Percentiles rank a stretch among this genome's conserved stretches.
Conservation (phyloP, 2,113 vertebrate genomes). For the Thryonomys swinderianus region DNA sequence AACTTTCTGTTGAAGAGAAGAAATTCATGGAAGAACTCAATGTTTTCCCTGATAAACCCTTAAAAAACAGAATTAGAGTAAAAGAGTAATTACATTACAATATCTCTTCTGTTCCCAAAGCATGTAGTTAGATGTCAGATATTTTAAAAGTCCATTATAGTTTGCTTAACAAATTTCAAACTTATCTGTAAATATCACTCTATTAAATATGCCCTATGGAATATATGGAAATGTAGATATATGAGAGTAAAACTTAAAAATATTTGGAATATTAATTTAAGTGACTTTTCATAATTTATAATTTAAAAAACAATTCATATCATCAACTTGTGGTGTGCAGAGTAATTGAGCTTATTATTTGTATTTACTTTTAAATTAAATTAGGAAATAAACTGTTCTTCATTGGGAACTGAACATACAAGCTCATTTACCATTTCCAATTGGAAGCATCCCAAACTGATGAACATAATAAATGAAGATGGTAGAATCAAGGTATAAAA, state of each 20-base stretch:
- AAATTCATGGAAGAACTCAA: not conserved
- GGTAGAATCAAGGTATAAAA: not conserved
- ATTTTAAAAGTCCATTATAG: not conserved
- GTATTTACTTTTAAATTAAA: slow-evolving; percentile 32
- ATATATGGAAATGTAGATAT: not conserved
- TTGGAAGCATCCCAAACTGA: not conserved
- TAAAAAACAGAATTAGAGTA: slow-evolving; percentile 23
- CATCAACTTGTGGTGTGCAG: not conserved
- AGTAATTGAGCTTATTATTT: not conserved
- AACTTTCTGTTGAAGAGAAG: slow-evolving; percentile 9
- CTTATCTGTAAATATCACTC: not conserved
- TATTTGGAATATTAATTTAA: not conserved
- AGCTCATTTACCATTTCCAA: not conserved
- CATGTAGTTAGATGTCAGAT: not conserved
- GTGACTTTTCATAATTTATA: not conserved
- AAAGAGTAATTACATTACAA: not conserved
- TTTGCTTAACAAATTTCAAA: slow-evolving; percentile 27
- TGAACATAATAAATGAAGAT: not conserved
- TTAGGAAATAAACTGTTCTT: slow-evolving; percentile 14
- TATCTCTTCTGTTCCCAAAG: not conserved
- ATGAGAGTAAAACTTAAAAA: not conserved
- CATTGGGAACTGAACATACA: not conserved
- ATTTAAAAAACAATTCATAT: not conserved
- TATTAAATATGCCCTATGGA: not conserved
- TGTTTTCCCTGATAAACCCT: not conserved